phyloP scores from a whole-genome alignment of 2,888 invertebrate genomes.

The Eulithis prunata region DNA sequence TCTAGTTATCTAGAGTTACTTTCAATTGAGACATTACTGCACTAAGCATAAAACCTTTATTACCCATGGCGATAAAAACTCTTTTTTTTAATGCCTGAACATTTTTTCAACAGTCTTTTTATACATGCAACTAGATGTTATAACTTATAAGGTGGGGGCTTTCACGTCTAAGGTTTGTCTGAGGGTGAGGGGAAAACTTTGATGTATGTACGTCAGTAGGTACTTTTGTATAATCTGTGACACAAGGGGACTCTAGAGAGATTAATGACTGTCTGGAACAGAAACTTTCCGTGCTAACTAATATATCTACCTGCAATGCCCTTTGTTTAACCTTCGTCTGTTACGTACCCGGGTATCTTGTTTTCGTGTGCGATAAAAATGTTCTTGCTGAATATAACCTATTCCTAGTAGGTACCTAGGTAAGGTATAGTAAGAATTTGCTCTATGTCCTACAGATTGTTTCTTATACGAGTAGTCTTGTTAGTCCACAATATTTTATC shows the following conservation, averaged over 20 bases:
- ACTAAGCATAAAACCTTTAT: neutral
- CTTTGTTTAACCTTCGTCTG: slow-evolving; percentile 18
- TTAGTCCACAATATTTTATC: neutral
- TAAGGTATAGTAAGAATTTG: too few relatives aligned
- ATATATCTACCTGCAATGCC: slow-evolving; percentile 17
- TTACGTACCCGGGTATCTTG: slow-evolving; percentile 7
- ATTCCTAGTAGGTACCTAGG: too few relatives aligned
- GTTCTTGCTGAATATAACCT: too few relatives aligned
- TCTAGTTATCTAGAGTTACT: too few relatives aligned
- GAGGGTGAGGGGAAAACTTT: slow-evolving; percentile 47
- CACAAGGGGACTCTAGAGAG: slow-evolving; percentile 44
- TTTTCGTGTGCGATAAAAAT: neutral
- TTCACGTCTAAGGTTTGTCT: slow-evolving; percentile 41
- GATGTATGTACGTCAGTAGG: slow-evolving; percentile 21
- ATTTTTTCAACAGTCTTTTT: neutral
- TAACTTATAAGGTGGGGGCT: slow-evolving; percentile 18
- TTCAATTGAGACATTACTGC: neutral
- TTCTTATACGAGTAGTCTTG: neutral
- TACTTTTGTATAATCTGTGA: slow-evolving; percentile 18
- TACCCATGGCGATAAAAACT: neutral
- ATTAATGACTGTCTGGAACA: slow-evolving; percentile 56
- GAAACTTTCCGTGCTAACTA: slow-evolving; percentile 38
- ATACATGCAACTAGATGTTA: neutral
- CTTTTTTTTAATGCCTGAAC: neutral
- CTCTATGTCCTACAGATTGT: neutral